These are phyloP conservation scores for Watersipora subatra DNA, from an alignment of 1,140 invertebrate genomes.

Conservation along the genomic window DNA sequence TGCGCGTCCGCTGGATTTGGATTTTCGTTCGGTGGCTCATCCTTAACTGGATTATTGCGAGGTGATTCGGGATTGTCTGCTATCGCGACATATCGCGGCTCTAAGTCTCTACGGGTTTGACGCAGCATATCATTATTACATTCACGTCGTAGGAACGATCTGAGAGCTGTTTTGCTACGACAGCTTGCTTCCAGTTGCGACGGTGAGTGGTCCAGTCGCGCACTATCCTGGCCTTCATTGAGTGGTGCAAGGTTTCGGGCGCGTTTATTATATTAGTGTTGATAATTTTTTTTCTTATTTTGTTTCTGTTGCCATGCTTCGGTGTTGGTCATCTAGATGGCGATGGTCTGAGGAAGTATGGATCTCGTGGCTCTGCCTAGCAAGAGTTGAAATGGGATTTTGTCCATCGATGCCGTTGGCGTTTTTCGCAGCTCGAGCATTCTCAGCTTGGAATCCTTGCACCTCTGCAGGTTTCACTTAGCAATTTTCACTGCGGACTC, in stretches of 20 bases:
- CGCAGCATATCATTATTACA: background rate
- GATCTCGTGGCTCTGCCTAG: slow-evolving; percentile 15
- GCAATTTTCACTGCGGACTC: slow-evolving; percentile 13
- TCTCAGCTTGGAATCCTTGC: slow-evolving; percentile 5
- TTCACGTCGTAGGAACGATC: background rate
- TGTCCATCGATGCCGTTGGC: slow-evolving; percentile 7
- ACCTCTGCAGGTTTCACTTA: slow-evolving; percentile 8
- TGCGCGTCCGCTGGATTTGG: too few relatives aligned
- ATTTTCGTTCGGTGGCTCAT: too few relatives aligned
- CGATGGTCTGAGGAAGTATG: slow-evolving; percentile 11
- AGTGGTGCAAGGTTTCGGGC: too few relatives aligned
- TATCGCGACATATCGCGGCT: too few relatives aligned
- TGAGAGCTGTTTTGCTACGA: background rate
- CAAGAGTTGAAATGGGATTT: slow-evolving; percentile 12
- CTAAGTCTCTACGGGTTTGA: background rate
- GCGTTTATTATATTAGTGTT: too few relatives aligned
- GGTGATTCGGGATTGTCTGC: too few relatives aligned
- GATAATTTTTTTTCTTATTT: background rate
- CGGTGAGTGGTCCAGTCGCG: background rate
- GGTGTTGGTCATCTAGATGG: background rate
- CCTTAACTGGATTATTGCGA: too few relatives aligned
- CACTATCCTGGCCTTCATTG: background rate
- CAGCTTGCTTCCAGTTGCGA: background rate
- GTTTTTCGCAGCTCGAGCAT: slow-evolving; percentile 10
- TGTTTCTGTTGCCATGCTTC: background rate